These are phyloP conservation scores for Spinibarbus caldwelli DNA, from an alignment of 2,797 vertebrate genomes.

Conservation along the genomic window DNA sequence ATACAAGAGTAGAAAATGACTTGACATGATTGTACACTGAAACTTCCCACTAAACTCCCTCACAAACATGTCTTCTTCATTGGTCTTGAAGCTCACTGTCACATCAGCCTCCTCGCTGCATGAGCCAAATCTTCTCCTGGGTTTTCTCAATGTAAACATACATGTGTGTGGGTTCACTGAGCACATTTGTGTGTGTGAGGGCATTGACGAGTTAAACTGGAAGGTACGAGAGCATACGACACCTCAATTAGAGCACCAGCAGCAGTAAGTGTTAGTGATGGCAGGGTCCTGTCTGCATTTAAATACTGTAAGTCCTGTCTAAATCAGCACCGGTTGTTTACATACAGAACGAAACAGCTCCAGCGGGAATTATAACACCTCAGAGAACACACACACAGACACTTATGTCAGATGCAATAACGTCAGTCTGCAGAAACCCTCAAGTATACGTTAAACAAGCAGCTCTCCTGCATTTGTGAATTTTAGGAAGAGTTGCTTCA, in stretches of 20 bases:
- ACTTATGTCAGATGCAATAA: conserved; percentile 8
- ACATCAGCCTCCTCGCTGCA: conserved; percentile 40
- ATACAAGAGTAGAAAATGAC: conserved; percentile 20
- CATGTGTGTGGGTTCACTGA: background rate
- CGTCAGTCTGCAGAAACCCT: background rate
- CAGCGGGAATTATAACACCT: conserved; percentile 9
- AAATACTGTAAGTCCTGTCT: conserved; percentile 19
- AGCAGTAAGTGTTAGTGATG: conserved; percentile 38
- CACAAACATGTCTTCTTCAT: conserved; percentile 35
- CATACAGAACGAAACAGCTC: conserved; percentile 19
- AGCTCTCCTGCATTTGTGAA: background rate
- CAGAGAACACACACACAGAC: background rate
- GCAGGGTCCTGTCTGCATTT: conserved; percentile 20
- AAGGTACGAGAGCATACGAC: conserved; percentile 32
- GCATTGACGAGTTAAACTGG: conserved; percentile 17
- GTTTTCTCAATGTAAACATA: conserved; percentile 37
- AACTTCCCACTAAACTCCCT: conserved; percentile 36
- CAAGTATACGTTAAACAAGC: background rate
- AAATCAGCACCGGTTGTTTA: conserved; percentile 28
- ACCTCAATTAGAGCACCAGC: conserved; percentile 47
- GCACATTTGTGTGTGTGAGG: background rate
- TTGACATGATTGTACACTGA: conserved; percentile 22
- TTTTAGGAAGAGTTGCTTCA: conserved; percentile 6
- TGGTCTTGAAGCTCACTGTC: conserved; percentile 4
- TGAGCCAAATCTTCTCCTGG: conserved; percentile 30